Evolutionary conservation across 2,113 vertebrate species (phyloP), one percentile per base, ranked within the genome.

Genomic region (Chloebia gouldiae): DNA sequence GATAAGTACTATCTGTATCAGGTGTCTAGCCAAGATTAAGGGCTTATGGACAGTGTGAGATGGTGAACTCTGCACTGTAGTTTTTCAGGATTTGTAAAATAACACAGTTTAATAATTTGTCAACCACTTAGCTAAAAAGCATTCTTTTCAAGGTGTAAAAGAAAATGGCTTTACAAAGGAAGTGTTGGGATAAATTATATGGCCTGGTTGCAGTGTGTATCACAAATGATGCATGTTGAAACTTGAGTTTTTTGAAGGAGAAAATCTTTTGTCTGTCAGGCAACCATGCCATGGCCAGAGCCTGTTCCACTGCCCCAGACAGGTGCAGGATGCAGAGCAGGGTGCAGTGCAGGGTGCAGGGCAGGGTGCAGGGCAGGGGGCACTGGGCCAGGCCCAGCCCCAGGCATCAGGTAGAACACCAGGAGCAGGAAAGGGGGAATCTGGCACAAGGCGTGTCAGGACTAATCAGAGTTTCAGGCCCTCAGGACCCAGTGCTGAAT

Each of bases 131-230:
- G 30, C 15, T 66, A 86, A 73, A 25, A 92, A 44, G 31, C 18
- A 39, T 77, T 88, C 70, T 50, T 94, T 88, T 17, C 64, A 64
- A 75, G 12, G 30, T 64, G n/a, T 59, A 73, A 81, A 88, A 86
- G 23, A 59, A 88, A 71, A 27, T 39, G 17, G 27, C 31, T 83
- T 77, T 75, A 54, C 13, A 53, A 61, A 81, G 63, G 59, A 85
- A 73, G 10, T 21, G 16, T n/a, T 66, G 33, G 59, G 51, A 86
- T 92, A 63, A 61, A 72, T 66, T 54, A 42, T 7, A 51, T 3
- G 9, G 30, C 28, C 47, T 61, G 40, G 6, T 15, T 75, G 19
- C 33, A 89, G 73, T 0, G 0, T 4, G 8, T 17, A 18, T 42
- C 27, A 9, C 31, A 24, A 70, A 53, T 2, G 4, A 76, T 22